A percentile compares a stretch with the other conserved stretches of the same genome.
Conservation (phyloP, 2,888 invertebrate species). For the Perdita meconis region DNA sequence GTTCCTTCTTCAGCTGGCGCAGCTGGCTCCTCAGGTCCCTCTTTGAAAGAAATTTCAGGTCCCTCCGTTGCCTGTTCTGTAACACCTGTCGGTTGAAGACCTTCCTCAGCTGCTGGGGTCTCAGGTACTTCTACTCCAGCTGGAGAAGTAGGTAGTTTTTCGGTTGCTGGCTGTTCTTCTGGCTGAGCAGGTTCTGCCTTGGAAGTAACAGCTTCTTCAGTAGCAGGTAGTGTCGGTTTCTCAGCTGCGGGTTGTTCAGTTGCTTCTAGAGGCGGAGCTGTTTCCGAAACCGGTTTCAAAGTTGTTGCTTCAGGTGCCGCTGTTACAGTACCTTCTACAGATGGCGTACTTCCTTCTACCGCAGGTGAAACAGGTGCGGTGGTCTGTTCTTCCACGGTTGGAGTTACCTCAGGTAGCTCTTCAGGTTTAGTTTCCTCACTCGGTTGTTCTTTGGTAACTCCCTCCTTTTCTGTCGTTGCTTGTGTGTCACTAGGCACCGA, state of each 20-base stretch:
- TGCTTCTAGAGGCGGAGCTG: conserved; percentile 21
- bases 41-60: conserved; percentile 49
- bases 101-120: conserved; percentile 46
- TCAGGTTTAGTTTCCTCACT: conserved; percentile 50
- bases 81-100: neutral
- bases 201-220: conserved; percentile 44
- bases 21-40: conserved; percentile 53
- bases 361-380: conserved; percentile 17
- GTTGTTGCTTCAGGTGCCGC: conserved; percentile 31
- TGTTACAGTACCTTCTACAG: conserved; percentile 36
- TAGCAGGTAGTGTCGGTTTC: conserved; percentile 15
- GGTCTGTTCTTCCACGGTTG: conserved; percentile 38
- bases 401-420: conserved; percentile 34
- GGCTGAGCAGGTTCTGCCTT: conserved; percentile 55
- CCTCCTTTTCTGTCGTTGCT: conserved; percentile 24
- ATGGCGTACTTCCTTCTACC: conserved; percentile 38
- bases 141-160: conserved; percentile 39
- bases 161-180: conserved; percentile 52
- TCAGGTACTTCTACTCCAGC: conserved; percentile 39
- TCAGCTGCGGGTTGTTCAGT: conserved; percentile 41
- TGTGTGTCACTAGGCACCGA: neutral
- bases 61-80: conserved; percentile 47
- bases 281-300: conserved; percentile 32
- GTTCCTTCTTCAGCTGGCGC: conserved; percentile 53
- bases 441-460: conserved; percentile 30